Base-by-base conservation (phyloP, 2,113 vertebrate genomes). In the Callipepla californica region DNA sequence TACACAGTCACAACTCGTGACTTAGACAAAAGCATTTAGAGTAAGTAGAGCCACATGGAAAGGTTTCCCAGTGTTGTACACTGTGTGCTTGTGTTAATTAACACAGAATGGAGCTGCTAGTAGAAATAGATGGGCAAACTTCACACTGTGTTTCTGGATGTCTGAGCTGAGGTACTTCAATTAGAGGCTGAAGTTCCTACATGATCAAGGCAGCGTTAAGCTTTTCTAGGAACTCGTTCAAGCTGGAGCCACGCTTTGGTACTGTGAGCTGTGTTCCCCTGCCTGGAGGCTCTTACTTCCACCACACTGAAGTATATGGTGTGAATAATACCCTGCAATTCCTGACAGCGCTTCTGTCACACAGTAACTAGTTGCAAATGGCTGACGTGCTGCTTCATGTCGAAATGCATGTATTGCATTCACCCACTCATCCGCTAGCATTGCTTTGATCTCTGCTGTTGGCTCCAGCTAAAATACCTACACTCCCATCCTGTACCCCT, bases 401-500 rank as follows among this genome's bases (percentile, higher is more conserved):
- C 70, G 65, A 44, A 81, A 63, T 15, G 9, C 16, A 3, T 11
- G 42, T 83, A 26, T n/a, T 73, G 16, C 47, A 7, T 13, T 78
- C 34, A 48, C 66, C 48, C 53, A 8, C 34, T 78, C 74, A 72
- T 78, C 34, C 18, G 1, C 22, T 61, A 28, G 25, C 36, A 13
- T 70, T 50, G 32, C 87, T 88, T 93, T 90, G 65, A 47, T 90
- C 77, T 50, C 44, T 70, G 17, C 34, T 4, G 19, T 4, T 61
- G 48, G 32, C 55, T 90, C 40, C 48, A 45, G 23, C 10, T 63
- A 34, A 67, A 38, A 6, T 36, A 80, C 19, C 30, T 53, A 34
- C 1, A 0, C 30, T 80, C 44, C 65, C 69, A 50, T 66, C 32
- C 28, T 63, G 4, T 42, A 0, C 65, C 69, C 36, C 22, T 84